Conservation (phyloP, 2,888 invertebrate species). For the Rhingia campestris region DNA sequence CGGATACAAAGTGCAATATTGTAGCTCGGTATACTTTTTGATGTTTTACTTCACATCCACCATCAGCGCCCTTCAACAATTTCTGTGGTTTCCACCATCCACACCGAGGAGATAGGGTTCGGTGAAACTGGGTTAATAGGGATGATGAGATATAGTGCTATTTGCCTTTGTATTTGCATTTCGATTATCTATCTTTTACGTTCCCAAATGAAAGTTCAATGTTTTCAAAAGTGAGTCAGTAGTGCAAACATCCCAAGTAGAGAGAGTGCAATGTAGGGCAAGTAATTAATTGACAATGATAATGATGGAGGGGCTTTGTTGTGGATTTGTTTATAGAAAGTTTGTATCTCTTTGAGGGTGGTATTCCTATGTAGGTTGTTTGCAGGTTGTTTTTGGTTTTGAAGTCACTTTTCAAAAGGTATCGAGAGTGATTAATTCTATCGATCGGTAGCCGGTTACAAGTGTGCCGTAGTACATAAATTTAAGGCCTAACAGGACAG, state of each 20-base stretch:
- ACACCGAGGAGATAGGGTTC: constrained; percentile 27
- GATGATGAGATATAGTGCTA: constrained; percentile 26
- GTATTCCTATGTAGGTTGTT: background rate
- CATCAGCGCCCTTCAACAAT: constrained; percentile 3
- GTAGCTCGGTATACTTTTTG: constrained; percentile 11
- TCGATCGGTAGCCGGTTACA: background rate
- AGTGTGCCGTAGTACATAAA: background rate
- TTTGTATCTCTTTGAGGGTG: background rate
- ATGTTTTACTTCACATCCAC: background rate
- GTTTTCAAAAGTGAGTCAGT: constrained; percentile 66
- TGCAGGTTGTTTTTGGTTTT: background rate
- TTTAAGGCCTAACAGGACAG: background rate
- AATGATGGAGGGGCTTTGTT: constrained; percentile 31
- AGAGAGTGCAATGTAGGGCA: background rate
- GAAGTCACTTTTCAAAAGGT: background rate
- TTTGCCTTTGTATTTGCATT: constrained; percentile 42
- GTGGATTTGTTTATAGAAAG: background rate
- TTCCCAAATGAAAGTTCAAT: constrained; percentile 61
- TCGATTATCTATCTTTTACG: constrained; percentile 41
- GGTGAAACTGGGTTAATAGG: constrained; percentile 65
- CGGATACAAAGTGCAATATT: constrained; percentile 40
- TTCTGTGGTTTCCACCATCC: constrained; percentile 21
- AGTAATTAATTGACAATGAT: constrained; percentile 43
- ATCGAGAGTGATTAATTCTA: background rate
- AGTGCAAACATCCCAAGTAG: constrained; percentile 49